phyloP scores from a whole-genome alignment of 2,113 vertebrate species.

The Dromaius novaehollandiae region DNA sequence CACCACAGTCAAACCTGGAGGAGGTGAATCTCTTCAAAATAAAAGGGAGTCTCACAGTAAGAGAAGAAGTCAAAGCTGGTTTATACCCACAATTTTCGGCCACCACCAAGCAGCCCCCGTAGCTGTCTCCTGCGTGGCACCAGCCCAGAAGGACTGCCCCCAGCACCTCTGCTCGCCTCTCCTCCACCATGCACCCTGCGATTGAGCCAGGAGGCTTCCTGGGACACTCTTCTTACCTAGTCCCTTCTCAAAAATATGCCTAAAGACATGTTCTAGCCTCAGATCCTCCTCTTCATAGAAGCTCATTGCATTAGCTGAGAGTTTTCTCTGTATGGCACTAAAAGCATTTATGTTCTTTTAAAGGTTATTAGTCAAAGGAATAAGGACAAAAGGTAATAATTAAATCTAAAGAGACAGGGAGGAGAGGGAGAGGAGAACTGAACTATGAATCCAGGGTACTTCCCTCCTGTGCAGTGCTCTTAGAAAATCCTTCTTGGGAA shows the following conservation, averaged over 20 bases:
- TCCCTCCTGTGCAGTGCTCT: neutral
- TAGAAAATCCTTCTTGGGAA: neutral
- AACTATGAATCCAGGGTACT: fast-evolving
- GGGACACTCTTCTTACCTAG: neutral
- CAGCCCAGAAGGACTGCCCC: neutral
- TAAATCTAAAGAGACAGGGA: neutral
- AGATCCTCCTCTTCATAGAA: neutral
- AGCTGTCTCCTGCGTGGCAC: neutral
- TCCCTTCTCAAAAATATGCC: neutral
- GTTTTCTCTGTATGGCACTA: neutral
- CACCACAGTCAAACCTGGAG: neutral
- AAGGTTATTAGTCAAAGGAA: neutral
- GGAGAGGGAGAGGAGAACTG: neutral
- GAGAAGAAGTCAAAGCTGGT: neutral
- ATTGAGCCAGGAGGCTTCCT: neutral
- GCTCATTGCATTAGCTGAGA: neutral
- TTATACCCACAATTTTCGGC: neutral
- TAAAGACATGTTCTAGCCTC: neutral
- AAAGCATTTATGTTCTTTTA: neutral
- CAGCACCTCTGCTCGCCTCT: neutral
- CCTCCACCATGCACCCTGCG: too few relatives aligned
- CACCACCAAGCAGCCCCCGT: neutral
- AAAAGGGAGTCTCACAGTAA: neutral
- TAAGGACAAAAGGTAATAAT: neutral
- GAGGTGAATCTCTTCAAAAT: neutral